Evolutionary conservation across 2,888 invertebrate genomes (phyloP), one percentile per base, ranked within the genome.

Genomic region (Yponomeuta plumbellus): DNA sequence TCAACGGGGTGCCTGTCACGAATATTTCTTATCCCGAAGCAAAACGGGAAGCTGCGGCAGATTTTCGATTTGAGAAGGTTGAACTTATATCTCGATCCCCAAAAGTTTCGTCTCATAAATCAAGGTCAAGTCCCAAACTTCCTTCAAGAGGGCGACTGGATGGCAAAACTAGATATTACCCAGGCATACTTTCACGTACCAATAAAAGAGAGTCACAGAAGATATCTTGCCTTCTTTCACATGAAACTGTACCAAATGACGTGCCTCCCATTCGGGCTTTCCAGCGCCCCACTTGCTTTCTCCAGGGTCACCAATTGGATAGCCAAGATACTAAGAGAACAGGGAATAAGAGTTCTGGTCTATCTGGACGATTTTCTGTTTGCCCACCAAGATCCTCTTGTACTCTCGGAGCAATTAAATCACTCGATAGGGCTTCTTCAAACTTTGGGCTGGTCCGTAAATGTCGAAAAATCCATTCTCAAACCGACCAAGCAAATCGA

Each of bases 331-430:
- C 21, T 17, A 8, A 58, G 58, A 20, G 58, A 5, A 58, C 17
- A 8, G 8, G 21, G 58, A 21, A 70, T 72, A 4, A 59, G 68
- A 3, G 62, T 69, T 0, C 56, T 70, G 2, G 71, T 72, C 0
- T 71, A 72, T 40, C 52, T 71, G 20, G 71, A 71, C 69, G 71
- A 71, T 56, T 73, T 71, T 56, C 58, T 73, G 1, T 0, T 70
- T n/a, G 66, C 64, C 20, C 61, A 69, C 21, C 40, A 66, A 65
- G 57, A 70, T 21, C 65, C 64, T 21, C 13, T 20, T 11, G 64
- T 59, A 0, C 39, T 70, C n/a, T 20, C 13, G 11, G 58, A 61
- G 21, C 26, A 26, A 26, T 5, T 26, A 26, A 5, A 26, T 4
- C 3, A 26, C 3, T 26, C 26, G 5, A 26, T 26, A 5, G 3